Evolutionary conservation across 2,797 vertebrate genomes (phyloP), one percentile per base, ranked within the genome.

Genomic region (Diglossa cyanea): DNA sequence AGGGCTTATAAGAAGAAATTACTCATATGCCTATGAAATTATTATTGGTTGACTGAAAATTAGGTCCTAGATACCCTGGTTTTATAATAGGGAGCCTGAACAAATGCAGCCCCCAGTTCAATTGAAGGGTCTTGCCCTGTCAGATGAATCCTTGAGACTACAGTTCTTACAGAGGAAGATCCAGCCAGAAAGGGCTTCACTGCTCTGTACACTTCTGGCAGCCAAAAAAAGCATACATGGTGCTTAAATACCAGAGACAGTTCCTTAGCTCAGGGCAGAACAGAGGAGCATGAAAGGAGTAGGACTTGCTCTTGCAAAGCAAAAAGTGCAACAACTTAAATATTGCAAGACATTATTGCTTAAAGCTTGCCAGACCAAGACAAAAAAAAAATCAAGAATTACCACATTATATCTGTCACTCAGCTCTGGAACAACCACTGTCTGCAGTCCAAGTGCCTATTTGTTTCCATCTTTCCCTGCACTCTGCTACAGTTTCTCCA

Each of bases 141-240:
- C 68, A 58, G 12, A 67, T 5, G 12, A 90, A 50, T 33, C 39
- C 44, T 68, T 2, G 0, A 72, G 15, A 65, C 25, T 6, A 8
- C 3, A n/a, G 20, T 0, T 67, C 23, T 60, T 51, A 42, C 28
- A 77, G 17, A 70, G 16, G 16, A 80, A 47, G 13, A 47, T 63
- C 33, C 21, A 51, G 30, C 7, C 53, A 53, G 10, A 14, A 82
- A 44, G 17, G 4, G 4, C n/a, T 71, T 77, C 40, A 28, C 26
- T 10, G 2, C 15, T 10, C n/a, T 48, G 18, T 9, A 51, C 0
- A 0, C 17, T 70, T 61, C 31, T 7, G 3, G 40, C 65, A 67
- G 30, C 35, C 57, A 70, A 45, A 28, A 44, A 45, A 80, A 60
- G 5, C 3, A 0, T 13, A 51, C 1, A 11, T 13, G 5, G 18